Evolutionary conservation across 2,888 invertebrate genomes (phyloP).

Genomic region (Drosophila longiperda): DNA sequence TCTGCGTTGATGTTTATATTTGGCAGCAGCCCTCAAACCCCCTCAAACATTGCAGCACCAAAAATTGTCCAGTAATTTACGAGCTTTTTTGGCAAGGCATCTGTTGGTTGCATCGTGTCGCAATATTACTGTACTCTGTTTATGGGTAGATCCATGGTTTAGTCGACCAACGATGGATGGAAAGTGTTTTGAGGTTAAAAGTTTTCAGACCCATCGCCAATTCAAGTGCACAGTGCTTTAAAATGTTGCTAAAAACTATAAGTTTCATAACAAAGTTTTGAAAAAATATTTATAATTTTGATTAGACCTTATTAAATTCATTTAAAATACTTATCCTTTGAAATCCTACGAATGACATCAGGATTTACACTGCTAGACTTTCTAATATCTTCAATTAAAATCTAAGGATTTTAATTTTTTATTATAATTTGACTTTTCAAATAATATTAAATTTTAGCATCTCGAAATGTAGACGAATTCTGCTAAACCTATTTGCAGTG

Average conservation of each 20-base stretch:
- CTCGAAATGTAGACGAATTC: not conserved
- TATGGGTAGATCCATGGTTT: slow-evolving; percentile 37
- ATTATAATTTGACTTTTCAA: not conserved
- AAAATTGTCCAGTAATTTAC: slow-evolving; percentile 78
- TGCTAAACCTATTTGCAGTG: rapidly evolving
- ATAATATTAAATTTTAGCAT: not conserved
- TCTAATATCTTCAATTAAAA: not conserved
- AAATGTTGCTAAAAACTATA: slow-evolving; percentile 4
- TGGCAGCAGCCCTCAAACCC: slow-evolving; percentile 47
- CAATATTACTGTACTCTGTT: slow-evolving; percentile 48
- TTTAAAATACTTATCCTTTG: no score
- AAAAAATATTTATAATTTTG: not conserved
- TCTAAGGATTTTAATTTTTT: not conserved
- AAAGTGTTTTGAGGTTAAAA: slow-evolving; percentile 75
- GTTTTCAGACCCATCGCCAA: slow-evolving; percentile 48
- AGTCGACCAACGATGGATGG: slow-evolving; percentile 46
- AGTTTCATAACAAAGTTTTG: not conserved
- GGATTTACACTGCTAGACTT: no score
- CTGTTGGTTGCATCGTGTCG: slow-evolving; percentile 73
- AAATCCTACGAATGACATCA: no score
- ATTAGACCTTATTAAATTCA: no score
- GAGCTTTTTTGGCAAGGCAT: slow-evolving; percentile 69
- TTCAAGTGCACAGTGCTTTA: slow-evolving; percentile 24
- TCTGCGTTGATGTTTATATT: slow-evolving; percentile 75
- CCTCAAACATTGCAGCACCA: slow-evolving; percentile 15